These are phyloP conservation scores for Amphiduros pacificus DNA, from an alignment of 2,888 invertebrate species.

Conservation along the genomic window DNA sequence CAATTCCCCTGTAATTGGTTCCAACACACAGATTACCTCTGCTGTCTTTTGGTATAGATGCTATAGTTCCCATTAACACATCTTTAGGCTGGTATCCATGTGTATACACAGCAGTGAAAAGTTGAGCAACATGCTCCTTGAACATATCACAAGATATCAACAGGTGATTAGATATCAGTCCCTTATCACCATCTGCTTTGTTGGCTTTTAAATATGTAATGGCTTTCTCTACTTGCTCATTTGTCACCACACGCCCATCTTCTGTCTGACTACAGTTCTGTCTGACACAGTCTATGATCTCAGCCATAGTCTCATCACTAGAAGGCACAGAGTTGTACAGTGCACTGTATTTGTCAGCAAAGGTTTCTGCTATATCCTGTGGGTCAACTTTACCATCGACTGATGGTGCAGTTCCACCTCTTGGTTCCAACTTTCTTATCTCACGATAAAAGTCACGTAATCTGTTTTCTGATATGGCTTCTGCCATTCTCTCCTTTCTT, in stretches of 20 bases:
- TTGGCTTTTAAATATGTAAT: neutral
- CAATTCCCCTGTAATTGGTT: neutral
- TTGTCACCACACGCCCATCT: too few relatives aligned
- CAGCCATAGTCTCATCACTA: neutral
- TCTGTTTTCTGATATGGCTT: neutral
- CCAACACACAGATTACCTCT: neutral
- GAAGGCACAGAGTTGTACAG: constrained; percentile 1
- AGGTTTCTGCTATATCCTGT: neutral
- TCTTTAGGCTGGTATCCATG: constrained; percentile 6
- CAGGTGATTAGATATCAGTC: neutral
- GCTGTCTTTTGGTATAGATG: neutral
- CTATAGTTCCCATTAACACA: neutral
- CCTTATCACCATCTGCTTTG: neutral
- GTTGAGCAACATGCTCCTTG: neutral
- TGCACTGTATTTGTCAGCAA: neutral
- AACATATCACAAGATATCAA: neutral
- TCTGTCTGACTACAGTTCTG: too few relatives aligned
- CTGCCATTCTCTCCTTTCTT: neutral
- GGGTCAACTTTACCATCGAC: neutral
- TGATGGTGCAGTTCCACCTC: neutral
- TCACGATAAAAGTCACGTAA: neutral
- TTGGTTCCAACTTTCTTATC: neutral
- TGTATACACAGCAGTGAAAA: neutral
- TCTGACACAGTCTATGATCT: neutral
- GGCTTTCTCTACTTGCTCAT: neutral